Conservation (phyloP, 2,113 vertebrate species). For the Leucopsar rothschildi region DNA sequence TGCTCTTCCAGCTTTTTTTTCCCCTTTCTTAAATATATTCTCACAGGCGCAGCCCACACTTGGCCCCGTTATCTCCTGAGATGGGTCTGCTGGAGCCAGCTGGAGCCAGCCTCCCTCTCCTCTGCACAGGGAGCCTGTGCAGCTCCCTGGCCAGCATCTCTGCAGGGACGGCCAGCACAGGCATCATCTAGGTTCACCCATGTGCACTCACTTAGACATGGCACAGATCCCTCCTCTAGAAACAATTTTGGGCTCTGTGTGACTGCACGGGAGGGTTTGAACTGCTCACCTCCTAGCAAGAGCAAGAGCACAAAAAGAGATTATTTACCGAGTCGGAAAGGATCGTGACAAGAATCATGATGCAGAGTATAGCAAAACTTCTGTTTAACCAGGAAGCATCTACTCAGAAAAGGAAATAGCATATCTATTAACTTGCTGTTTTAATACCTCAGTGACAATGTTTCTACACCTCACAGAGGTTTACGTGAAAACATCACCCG, state of each 20-base stretch:
- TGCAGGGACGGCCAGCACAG: accelerated
- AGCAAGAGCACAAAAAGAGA: not conserved
- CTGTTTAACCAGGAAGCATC: not conserved
- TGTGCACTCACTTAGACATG: too few species aligned
- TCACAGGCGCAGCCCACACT: not conserved
- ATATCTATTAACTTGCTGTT: not conserved
- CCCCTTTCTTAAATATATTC: not conserved
- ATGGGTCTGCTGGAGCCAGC: not conserved
- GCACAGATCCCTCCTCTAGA: not conserved
- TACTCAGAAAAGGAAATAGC: not conserved
- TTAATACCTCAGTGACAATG: not conserved
- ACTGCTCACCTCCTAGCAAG: not conserved
- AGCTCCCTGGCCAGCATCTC: accelerated
- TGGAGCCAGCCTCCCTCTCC: not conserved
- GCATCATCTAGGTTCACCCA: accelerated
- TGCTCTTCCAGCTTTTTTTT: not conserved
- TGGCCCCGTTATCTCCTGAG: not conserved
- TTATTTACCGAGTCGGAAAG: not conserved
- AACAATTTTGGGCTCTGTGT: accelerated
- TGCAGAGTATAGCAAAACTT: not conserved
- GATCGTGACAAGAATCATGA: not conserved
- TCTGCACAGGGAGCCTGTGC: not conserved
- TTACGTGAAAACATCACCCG: not conserved
- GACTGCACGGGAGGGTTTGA: not conserved
- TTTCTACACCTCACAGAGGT: not conserved